phyloP scores from a whole-genome alignment of 2,113 vertebrate species.

The Corynorhinus townsendii region DNA sequence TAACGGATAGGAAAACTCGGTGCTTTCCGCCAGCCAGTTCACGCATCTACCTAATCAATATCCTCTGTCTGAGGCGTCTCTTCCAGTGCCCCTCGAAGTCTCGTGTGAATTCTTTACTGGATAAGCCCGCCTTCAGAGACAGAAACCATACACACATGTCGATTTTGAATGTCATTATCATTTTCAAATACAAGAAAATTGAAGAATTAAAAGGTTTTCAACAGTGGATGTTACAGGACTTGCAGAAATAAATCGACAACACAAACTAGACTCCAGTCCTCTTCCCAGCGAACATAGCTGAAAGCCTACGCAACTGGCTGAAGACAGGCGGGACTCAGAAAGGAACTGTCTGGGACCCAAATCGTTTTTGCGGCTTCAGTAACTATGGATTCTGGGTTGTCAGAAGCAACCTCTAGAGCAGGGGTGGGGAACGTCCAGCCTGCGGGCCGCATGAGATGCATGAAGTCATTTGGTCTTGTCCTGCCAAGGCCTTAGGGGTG shows the following conservation, averaged over 20 bases:
- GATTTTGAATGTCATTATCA: not conserved
- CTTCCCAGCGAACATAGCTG: not conserved
- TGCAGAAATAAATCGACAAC: not conserved
- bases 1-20: not conserved
- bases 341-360: not conserved
- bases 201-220: not conserved
- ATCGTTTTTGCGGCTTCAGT: rapidly evolving
- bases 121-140: not conserved
- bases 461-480: too few relatives aligned
- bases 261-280: not conserved
- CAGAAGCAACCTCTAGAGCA: not conserved
- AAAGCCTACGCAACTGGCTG: not conserved
- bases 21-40: not conserved
- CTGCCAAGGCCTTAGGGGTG: too few relatives aligned
- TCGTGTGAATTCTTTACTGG: not conserved
- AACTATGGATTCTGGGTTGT: not conserved
- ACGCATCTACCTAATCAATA: not conserved
- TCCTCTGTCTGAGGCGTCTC: not conserved
- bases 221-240: not conserved
- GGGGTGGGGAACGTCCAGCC: too few relatives aligned
- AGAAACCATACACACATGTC: not conserved
- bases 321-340: not conserved
- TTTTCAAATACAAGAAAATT: not conserved
- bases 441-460: too few relatives aligned
- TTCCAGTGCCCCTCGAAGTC: not conserved